Conservation (phyloP, 2,113 vertebrate genomes). For the Loxodonta africana region DNA sequence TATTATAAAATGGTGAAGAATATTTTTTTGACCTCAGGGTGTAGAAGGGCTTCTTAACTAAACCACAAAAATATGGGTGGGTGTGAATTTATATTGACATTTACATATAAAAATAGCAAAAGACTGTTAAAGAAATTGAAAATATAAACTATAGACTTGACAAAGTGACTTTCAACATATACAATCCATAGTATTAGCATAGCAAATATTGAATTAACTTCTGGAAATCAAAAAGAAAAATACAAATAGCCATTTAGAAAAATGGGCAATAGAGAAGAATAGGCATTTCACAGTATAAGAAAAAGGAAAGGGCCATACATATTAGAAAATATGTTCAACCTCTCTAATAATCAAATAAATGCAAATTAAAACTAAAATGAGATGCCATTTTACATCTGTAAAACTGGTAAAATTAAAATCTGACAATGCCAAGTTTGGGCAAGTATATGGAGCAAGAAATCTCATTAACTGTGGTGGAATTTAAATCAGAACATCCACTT, state of each 20-base stretch:
- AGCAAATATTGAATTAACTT: slow-evolving; percentile 9
- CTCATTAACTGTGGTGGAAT: not conserved
- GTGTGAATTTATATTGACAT: not conserved
- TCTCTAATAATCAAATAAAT: not conserved
- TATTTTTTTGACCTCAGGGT: not conserved
- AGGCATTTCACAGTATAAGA: not conserved
- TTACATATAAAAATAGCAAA: not conserved
- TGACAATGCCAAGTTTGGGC: not conserved
- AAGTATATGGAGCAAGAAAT: not conserved
- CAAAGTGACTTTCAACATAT: not conserved
- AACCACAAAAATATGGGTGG: not conserved
- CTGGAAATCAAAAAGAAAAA: not conserved
- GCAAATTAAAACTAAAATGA: not conserved
- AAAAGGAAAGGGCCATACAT: not conserved
- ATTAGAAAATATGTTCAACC: not conserved
- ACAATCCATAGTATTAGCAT: not conserved
- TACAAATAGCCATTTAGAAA: not conserved
- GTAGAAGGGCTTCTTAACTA: not conserved
- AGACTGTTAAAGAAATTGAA: not conserved
- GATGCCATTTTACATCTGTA: not conserved
- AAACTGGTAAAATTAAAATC: not conserved
- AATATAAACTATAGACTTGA: not conserved
- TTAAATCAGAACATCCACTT: not conserved
- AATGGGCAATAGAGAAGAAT: not conserved
- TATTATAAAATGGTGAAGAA: not conserved